Evolutionary conservation across 1,140 invertebrate species (phyloP).

Genomic region (Anastrepha obliqua): DNA sequence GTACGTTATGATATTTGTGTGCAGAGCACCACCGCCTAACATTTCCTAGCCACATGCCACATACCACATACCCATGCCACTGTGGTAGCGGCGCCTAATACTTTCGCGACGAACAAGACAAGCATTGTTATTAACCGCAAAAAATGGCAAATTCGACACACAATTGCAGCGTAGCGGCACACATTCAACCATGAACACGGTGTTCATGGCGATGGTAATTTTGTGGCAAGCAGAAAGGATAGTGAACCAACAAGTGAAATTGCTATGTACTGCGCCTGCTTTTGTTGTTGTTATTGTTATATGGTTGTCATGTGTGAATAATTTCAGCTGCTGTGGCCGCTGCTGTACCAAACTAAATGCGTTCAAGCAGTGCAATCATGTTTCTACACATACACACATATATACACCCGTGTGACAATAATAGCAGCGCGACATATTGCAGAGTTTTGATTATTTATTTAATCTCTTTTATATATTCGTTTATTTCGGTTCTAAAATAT

Average conservation of each 20-base stretch:
- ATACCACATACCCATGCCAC: background rate
- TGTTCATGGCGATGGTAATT: background rate
- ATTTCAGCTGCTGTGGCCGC: slow-evolving; percentile 15
- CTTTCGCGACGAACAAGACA: slow-evolving; percentile 16
- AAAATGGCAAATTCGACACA: slow-evolving; percentile 43
- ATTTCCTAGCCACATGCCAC: slow-evolving; percentile 21
- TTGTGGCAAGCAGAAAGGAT: slow-evolving; percentile 30
- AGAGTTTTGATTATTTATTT: no score
- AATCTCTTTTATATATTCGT: no score
- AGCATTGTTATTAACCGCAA: slow-evolving; percentile 17
- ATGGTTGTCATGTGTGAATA: slow-evolving; percentile 36
- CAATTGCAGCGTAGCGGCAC: slow-evolving; percentile 22
- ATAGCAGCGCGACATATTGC: no score
- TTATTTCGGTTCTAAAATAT: no score
- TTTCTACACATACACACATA: background rate
- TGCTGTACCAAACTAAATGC: slow-evolving; percentile 26
- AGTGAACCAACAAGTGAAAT: slow-evolving; percentile 26
- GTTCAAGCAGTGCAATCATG: background rate
- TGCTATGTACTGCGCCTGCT: background rate
- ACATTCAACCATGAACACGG: slow-evolving; percentile 3
- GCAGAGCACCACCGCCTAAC: slow-evolving; percentile 18
- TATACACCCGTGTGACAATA: background rate
- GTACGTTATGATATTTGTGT: background rate
- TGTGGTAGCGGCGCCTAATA: slow-evolving; percentile 41
- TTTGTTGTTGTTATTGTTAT: slow-evolving; percentile 29